Base-by-base conservation (phyloP, 2,113 vertebrate species). In the Pleuronectes platessa region DNA sequence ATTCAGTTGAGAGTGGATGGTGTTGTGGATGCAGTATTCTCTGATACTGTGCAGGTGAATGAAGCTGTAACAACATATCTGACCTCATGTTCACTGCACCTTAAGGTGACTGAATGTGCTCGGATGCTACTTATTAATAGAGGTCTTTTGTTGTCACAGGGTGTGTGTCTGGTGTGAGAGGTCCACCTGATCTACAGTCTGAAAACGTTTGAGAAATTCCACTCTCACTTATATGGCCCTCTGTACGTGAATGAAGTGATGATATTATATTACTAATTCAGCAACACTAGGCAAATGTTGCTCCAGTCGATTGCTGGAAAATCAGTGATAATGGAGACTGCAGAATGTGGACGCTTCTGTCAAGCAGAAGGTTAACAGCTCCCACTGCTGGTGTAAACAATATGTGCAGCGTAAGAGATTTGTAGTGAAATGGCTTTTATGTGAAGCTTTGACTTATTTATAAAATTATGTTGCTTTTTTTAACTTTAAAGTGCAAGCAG, bases 341-440 rank as follows among this genome's bases (percentile, higher is more conserved):
- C 56, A 86, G 77, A 40, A 68, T 45, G 24, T 69, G 72, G 71
- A 61, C 18, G 15, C 49, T 53, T 66, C 23, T 64, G 62, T 31
- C 15, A 51, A 51, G 75, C 68, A 54, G 61, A 79, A 90, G 82
- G 77, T 37, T 54, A 87, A 88, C 65, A 89, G 91, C 86, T 47
- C 88, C 88, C 83, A 87, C 92, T 93, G 86, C 89, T 92, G 92
- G 91, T 53, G 17, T 63, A 74, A 14, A 56, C 2, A 23, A 70
- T 13, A 55, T 35, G 14, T 27, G 59, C 42, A 65, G 42, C 78
- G 17, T 13, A 12, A 42, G 40, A 42, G 40, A 42, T 42, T 11
- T 11, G 12, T 42, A 42, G 45, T 58, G 1, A 23, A 3, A 7
- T 31, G 21, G 14, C 15, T 70, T 56, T 49, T n/a, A 23, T 7